Base-by-base conservation (phyloP, 2,888 invertebrate species). In the Cabera pusaria region DNA sequence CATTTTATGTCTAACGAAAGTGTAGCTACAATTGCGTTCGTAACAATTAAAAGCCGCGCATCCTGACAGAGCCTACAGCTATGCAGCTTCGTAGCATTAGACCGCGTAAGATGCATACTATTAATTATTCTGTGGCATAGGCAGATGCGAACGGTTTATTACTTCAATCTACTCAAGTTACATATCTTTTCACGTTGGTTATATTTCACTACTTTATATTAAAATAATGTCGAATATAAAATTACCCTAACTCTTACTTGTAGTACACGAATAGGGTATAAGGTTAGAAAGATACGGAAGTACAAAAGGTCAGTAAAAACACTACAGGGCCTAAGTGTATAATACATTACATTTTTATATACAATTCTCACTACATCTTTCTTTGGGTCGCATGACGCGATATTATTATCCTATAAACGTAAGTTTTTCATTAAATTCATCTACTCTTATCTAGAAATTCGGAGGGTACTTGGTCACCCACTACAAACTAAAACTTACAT, bases 221-320 rank as follows among this genome's bases (percentile, higher is more conserved):
- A n/a, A n/a, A n/a, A n/a, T n/a, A n/a, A n/a, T n/a, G n/a, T n/a
- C n/a, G n/a, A n/a, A n/a, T n/a, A n/a, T n/a, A n/a, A n/a, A n/a
- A n/a, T 33, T 23, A 33, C 33, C 12, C 25, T 34, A 34, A 25
- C 3, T 32, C 28, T 33, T 28, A 34, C n/a, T 10, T 5, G 7
- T 11, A 23, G 11, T 35, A 40, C 6, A 44, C 35, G 24, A 28
- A 38, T 40, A 44, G 35, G 54, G 43, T 66, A 59, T 53, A 68
- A 52, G 53, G 50, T 52, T 63, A 72, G 60, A 74, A 70, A 72
- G 64, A 66, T 69, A 65, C 56, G 57, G 75, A 82, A 77, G 85
- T 85, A 84, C 72, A 83, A 86, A 85, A 86, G 75, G 75, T 77
- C 68, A 63, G 81, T 85, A 85, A 77, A 86, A 86, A 86, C 64